Conservation (phyloP, 2,888 invertebrate species). For the Phaonia tiefii region DNA sequence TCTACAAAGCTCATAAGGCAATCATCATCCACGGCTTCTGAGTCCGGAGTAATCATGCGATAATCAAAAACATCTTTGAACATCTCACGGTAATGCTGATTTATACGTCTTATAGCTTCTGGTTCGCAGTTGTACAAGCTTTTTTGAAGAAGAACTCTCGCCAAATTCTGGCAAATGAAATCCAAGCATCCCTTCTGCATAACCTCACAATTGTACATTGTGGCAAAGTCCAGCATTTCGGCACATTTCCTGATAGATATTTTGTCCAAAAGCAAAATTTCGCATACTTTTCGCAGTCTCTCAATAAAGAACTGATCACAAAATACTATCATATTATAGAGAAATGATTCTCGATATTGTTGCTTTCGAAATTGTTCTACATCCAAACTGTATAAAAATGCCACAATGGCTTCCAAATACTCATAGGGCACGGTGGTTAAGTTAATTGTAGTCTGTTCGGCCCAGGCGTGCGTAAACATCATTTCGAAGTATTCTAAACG, state of each 20-base stretch:
- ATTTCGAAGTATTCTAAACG: slow-evolving; percentile 92
- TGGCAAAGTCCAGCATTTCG: slow-evolving; percentile 88
- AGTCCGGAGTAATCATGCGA: slow-evolving; percentile 86
- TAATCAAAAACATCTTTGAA: slow-evolving; percentile 83
- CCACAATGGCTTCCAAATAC: slow-evolving; percentile 84
- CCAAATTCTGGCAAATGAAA: slow-evolving; percentile 88
- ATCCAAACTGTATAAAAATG: slow-evolving; percentile 88
- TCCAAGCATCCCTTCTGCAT: slow-evolving; percentile 88
- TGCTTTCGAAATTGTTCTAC: slow-evolving; percentile 83
- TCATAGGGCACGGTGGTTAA: slow-evolving; percentile 77
- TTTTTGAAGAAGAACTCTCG: slow-evolving; percentile 86
- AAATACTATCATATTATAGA: slow-evolving; percentile 87
- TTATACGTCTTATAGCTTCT: slow-evolving; percentile 84
- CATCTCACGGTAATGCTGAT: slow-evolving; percentile 85
- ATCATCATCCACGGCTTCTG: slow-evolving; percentile 84
- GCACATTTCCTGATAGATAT: slow-evolving; percentile 88
- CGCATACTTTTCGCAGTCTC: slow-evolving; percentile 87
- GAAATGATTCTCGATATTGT: slow-evolving; percentile 85
- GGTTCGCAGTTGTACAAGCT: slow-evolving; percentile 85
- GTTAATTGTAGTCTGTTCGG: slow-evolving; percentile 75
- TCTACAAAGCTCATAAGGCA: slow-evolving; percentile 79
- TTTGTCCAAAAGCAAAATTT: slow-evolving; percentile 84
- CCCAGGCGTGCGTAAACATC: slow-evolving; percentile 91
- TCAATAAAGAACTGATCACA: slow-evolving; percentile 90
- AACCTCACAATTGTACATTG: slow-evolving; percentile 87